Base-by-base conservation (phyloP, 2,888 invertebrate genomes). In the Neoaliturus tenellus region DNA sequence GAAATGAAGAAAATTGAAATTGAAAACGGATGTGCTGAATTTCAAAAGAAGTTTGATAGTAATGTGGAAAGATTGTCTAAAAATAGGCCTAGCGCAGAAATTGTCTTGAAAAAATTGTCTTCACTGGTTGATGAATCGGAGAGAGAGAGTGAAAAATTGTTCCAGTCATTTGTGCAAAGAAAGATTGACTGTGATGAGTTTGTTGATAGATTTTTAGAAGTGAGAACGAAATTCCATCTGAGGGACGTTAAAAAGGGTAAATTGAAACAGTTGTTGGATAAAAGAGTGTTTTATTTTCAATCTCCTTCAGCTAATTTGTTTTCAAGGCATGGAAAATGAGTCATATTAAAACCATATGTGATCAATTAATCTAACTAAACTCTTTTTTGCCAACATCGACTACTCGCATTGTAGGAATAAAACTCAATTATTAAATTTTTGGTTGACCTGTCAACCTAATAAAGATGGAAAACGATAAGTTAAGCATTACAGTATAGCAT, bases 191-290 rank as follows among this genome's bases (percentile, higher is more conserved):
- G 20, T 39, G 69, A 39, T 17, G 69, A 69, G 10, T 69, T 69
- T 39, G n/a, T 69, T 4, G 39, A 39, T 8, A 4, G 10, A 2
- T n/a, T 69, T 69, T 39, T 35, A n/a, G 35, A 35, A n/a, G 20
- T 35, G 10, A 69, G 39, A 69, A 39, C 69, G 20, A 69, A 69
- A 69, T 35, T 23, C n/a, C 69, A 69, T 69, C 20, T 69, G 39
- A 39, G 35, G 39, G 39, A 69, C 3, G 39, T 39, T 4, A 69
- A 69, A 39, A 69, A 69, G 69, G 69, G 39, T 39, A 69, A 69
- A 20, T 39, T 69, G n/a, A 35, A 17, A 20, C 39, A 35, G 69
- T 39, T 69, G 20, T 69, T 35, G 39, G 23, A 14, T 28, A 69
- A 69, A 23, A 35, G 69, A 33, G 31, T 17, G 31, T 31, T 6